Evolutionary conservation across 2,797 vertebrate genomes (phyloP), one percentile per base, ranked within the genome.

Genomic region (Rhincodon typus): DNA sequence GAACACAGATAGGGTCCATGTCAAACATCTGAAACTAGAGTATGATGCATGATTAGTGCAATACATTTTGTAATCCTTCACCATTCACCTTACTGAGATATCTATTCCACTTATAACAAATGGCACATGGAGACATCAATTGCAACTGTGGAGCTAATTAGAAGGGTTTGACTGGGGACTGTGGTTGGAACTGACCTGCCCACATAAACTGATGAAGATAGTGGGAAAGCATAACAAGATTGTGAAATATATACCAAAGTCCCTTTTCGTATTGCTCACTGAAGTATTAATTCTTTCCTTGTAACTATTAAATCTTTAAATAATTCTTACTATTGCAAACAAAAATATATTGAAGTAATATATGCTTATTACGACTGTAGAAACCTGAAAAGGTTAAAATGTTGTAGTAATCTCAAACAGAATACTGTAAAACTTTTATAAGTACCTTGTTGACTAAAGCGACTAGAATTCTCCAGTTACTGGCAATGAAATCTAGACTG

Each of bases 1-100:
- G 62, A 66, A 67, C 88, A 91, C 30, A 38, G 27, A 91, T 15
- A 38, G 27, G 62, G 34, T 66, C 57, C 34, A 66, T 66, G n/a
- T 66, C 57, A 91, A 66, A 67, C 34, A 91, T 84, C 82, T 46
- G 82, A 84, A 84, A 84, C 82, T 84, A 84, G 82, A 84, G 82
- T 84, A 84, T n/a, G 88, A 67, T 23, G 57, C 12, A 66, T 62
- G 4, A 38, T 67, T 57, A 91, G 5, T 38, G 30, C 67, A 67
- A 23, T 66, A 91, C 17, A 91, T 66, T 66, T 84, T 91, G 38
- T 0, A 21, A 90, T 53, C 53, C 30, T 90, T 62, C 87, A 90
- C 42, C 50, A 90, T 34, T 90, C 87, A 90, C 27, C 30, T 88
- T 53, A 91, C 53, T 62, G 17, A 90, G 27, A 17, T 57, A 62